These are phyloP conservation scores for Marcusenius ussheri DNA, from an alignment of 2,113 vertebrate genomes.

Conservation along the genomic window DNA sequence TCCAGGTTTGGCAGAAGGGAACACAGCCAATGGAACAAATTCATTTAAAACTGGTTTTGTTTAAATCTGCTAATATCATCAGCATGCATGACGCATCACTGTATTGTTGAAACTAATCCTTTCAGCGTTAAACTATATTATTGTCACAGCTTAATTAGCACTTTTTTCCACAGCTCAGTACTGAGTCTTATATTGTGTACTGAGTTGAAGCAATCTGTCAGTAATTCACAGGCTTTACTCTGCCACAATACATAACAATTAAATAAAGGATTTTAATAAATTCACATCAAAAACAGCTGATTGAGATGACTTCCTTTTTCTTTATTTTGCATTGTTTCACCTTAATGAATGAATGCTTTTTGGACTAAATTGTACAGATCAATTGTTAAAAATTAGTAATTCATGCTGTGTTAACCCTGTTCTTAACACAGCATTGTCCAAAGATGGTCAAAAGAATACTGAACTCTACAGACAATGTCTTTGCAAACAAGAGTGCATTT, in stretches of 20 bases:
- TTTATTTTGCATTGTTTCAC: not conserved
- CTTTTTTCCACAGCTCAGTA: conserved; percentile 12
- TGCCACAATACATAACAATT: conserved; percentile 22
- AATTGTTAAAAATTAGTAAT: not conserved
- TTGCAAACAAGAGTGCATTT: not conserved
- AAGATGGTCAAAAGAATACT: not conserved
- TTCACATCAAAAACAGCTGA: conserved; percentile 8
- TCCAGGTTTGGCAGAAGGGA: not conserved
- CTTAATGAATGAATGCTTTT: not conserved
- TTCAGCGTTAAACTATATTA: conserved; percentile 38
- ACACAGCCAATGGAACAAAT: not conserved
- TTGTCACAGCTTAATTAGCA: conserved; percentile 40
- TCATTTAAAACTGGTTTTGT: not conserved
- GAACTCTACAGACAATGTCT: not conserved
- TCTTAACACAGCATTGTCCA: not conserved
- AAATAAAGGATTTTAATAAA: not conserved
- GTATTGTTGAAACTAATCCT: conserved; percentile 33
- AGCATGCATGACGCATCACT: conserved; percentile 23
- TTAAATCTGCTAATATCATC: conserved; percentile 26
- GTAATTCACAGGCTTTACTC: conserved; percentile 21
- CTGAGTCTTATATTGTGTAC: not conserved
- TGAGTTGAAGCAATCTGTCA: conserved; percentile 20
- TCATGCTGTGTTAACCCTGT: not conserved
- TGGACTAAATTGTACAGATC: not conserved
- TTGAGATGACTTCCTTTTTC: not conserved